These are phyloP conservation scores for Tortrix viridana DNA, from an alignment of 2,888 invertebrate species.

Conservation along the genomic window DNA sequence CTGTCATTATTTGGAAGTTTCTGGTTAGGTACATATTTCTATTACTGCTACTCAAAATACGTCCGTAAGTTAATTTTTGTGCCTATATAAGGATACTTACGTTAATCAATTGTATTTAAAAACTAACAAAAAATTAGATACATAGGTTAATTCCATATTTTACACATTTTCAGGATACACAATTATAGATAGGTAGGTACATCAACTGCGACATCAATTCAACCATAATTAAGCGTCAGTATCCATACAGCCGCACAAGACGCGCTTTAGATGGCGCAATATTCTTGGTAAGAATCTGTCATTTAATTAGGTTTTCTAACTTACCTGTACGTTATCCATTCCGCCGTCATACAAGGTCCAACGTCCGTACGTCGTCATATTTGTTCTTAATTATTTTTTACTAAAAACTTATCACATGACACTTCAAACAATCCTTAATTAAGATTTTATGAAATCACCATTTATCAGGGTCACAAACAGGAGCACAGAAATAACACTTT, in stretches of 20 bases:
- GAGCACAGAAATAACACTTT: not conserved
- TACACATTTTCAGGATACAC: too few species aligned
- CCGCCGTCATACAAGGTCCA: constrained; percentile 72
- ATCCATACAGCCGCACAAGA: not conserved
- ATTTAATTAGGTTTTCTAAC: constrained; percentile 35
- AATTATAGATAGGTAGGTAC: too few species aligned
- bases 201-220: not conserved
- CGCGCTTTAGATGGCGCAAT: constrained; percentile 7
- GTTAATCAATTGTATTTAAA: too few species aligned
- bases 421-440: too few species aligned
- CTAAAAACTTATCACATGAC: constrained; percentile 40
- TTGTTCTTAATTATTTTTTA: constrained; percentile 35
- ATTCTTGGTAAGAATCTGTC: not conserved
- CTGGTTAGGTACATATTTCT: too few species aligned
- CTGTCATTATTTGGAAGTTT: too few species aligned
- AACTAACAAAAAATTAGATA: too few species aligned
- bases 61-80: too few species aligned
- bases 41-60: too few species aligned
- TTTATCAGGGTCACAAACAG: not conserved
- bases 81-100: too few species aligned
- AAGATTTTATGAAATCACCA: too few species aligned
- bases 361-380: constrained; percentile 67
- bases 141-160: too few species aligned
- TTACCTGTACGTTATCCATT: constrained; percentile 71
- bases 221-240: not conserved